Base-by-base conservation (phyloP, 2,113 vertebrate species). In the Tringa solitaria region DNA sequence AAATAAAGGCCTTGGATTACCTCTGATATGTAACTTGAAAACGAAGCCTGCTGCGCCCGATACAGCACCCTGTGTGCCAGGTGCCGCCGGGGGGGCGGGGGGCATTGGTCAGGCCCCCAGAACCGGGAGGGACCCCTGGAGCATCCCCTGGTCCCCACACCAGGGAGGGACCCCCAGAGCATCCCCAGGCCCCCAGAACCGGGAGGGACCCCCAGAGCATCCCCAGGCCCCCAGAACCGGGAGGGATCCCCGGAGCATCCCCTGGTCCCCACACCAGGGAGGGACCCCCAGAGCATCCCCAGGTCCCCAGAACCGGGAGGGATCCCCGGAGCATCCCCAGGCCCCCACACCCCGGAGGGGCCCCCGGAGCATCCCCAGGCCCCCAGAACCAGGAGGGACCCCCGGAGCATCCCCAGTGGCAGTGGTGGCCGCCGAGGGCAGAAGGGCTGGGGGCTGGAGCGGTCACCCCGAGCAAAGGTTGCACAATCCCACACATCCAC, bases 11-110 rank as follows among this genome's bases (percentile, higher is more conserved):
- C 45, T 50, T 72, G 67, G 65, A 30, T 89, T 93, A 46, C 61
- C 64, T 76, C 65, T 87, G 74, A 95, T 89, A 73, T 21, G 30
- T 85, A 91, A 87, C 35, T 91, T 60, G 63, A 75, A 87, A 92
- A 84, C 0, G 2, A 76, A 79, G 56, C 41, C 70, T 48, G 32
- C 27, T 1, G 1, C 41, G 46, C 28, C 26, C 4, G 1, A 46
- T 15, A 45, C 6, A 20, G 46, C 30, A 48, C 39, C 46, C 41
- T 60, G 12, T 43, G 90, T 94, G 87, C 73, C 63, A 78, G 89
- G 24, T 74, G 59, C 69, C 78, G 21, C 48, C 69, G 32, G 20
- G 26, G 33, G 9, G 13, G 22, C 15, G 23, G 56, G 26, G 35
- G 48, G 12, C n/a, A 33, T 1, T 51, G 57, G 19, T 28, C n/a